Evolutionary conservation across 2,113 vertebrate genomes (phyloP).

Genomic region (Hystrix brachyura): DNA sequence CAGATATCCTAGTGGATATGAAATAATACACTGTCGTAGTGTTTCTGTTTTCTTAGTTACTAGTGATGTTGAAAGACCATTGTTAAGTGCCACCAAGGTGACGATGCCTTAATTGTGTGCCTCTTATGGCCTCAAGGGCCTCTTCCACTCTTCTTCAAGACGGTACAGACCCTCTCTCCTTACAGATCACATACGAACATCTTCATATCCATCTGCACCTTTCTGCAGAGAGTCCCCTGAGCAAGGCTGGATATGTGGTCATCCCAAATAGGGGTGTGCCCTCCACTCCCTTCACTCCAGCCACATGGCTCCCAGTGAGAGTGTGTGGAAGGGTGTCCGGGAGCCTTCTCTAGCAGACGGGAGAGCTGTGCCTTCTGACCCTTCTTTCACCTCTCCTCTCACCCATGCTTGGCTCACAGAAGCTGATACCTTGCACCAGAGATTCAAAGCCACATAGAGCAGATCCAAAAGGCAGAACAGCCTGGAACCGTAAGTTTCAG

Average conservation of each 20-base stretch:
- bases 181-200: background rate
- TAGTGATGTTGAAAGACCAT: background rate
- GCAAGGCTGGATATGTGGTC: background rate
- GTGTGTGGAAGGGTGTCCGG: background rate
- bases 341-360: background rate
- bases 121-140: background rate
- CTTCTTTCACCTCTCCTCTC: background rate
- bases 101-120: background rate
- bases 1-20: background rate
- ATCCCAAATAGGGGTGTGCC: background rate
- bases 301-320: background rate
- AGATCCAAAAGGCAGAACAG: background rate
- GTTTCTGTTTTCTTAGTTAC: constrained; percentile 24
- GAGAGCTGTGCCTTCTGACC: background rate
- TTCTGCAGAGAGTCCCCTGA: background rate
- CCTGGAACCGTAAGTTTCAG: background rate
- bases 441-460: background rate
- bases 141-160: background rate
- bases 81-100: background rate
- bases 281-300: background rate
- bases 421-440: background rate
- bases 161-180: background rate
- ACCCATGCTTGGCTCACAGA: background rate
- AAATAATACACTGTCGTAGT: background rate
- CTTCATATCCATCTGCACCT: background rate